Conservation (phyloP, 2,888 invertebrate species). For the Acanthosoma haemorrhoidale region DNA sequence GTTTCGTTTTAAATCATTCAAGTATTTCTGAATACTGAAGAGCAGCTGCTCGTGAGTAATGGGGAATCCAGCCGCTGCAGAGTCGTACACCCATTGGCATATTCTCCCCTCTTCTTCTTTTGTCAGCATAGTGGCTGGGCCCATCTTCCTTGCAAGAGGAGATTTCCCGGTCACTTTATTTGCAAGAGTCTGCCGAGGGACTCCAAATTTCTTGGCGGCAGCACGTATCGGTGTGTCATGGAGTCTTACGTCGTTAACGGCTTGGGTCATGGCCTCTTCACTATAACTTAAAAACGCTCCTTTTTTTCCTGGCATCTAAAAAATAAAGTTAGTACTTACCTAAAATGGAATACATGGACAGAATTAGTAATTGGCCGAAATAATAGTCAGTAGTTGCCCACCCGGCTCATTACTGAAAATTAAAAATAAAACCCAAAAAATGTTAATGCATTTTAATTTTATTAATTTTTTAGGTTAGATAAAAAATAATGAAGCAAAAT, state of each 20-base stretch:
- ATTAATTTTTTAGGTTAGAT: neutral
- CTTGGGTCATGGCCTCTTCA: slow-evolving; percentile 30
- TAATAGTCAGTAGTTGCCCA: slow-evolving; percentile 1
- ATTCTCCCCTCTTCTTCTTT: slow-evolving; percentile 32
- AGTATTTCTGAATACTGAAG: slow-evolving; percentile 35
- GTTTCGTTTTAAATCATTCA: slow-evolving; percentile 31
- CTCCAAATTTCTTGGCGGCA: slow-evolving; percentile 30
- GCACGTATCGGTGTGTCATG: slow-evolving; percentile 24
- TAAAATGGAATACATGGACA: slow-evolving; percentile 3
- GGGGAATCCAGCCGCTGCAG: slow-evolving; percentile 31
- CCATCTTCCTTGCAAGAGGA: slow-evolving; percentile 18
- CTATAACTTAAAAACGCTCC: slow-evolving; percentile 28
- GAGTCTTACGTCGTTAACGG: slow-evolving; percentile 27
- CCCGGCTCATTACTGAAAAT: neutral
- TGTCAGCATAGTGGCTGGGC: slow-evolving; percentile 24
- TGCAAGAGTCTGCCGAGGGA: slow-evolving; percentile 24
- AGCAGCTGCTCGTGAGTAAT: slow-evolving; percentile 35
- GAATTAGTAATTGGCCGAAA: slow-evolving; percentile 3
- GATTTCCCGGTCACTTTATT: slow-evolving; percentile 1
- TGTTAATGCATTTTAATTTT: slow-evolving; percentile 3
- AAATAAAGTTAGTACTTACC: slow-evolving; percentile 3
- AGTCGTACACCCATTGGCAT: slow-evolving; percentile 26
- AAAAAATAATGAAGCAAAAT: slow-evolving; percentile 3
- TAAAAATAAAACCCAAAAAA: slow-evolving; percentile 3
- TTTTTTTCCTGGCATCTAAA: slow-evolving; percentile 19